Percentiles rank a stretch among this genome's conserved stretches.
These are phyloP conservation scores for Polydrusus tereticollis DNA, from an alignment of 2,888 invertebrate genomes.

Conservation along the genomic window DNA sequence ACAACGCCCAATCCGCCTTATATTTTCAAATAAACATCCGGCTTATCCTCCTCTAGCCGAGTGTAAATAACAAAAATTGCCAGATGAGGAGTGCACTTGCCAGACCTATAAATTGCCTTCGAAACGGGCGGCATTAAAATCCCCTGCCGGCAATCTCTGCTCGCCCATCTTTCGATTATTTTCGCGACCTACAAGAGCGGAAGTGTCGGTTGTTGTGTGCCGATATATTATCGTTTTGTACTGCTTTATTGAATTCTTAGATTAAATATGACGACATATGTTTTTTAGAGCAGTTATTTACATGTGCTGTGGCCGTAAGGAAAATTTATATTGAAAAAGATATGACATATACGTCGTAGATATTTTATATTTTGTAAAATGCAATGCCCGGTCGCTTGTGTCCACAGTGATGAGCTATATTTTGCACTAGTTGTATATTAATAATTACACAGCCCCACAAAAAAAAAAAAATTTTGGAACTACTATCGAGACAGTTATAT, in stretches of 20 bases:
- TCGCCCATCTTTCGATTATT: slow-evolving; percentile 18
- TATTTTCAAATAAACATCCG: slow-evolving; percentile 26
- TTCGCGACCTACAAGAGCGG: background rate
- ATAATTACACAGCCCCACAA: no score
- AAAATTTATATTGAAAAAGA: no score
- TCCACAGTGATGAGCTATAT: no score
- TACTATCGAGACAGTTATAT: no score
- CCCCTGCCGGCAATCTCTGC: background rate
- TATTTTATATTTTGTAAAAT: no score
- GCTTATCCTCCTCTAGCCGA: slow-evolving; percentile 12
- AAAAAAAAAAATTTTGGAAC: no score
- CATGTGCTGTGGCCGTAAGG: background rate
- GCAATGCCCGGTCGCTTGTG: no score
- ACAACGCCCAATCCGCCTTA: background rate
- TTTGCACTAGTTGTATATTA: no score
- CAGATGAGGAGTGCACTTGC: slow-evolving; percentile 9
- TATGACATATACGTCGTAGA: no score
- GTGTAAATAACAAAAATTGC: slow-evolving; percentile 30
- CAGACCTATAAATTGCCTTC: slow-evolving; percentile 1
- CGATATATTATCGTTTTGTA: background rate
- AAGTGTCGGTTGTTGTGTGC: slow-evolving; percentile 35
- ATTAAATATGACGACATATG: slow-evolving; percentile 58
- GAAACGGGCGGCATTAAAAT: slow-evolving; percentile 12
- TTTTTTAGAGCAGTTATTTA: slow-evolving; percentile 36
- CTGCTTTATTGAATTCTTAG: slow-evolving; percentile 31